These are phyloP conservation scores for Chascanopsetta lugubris DNA, from an alignment of 2,113 vertebrate genomes.

Conservation along the genomic window DNA sequence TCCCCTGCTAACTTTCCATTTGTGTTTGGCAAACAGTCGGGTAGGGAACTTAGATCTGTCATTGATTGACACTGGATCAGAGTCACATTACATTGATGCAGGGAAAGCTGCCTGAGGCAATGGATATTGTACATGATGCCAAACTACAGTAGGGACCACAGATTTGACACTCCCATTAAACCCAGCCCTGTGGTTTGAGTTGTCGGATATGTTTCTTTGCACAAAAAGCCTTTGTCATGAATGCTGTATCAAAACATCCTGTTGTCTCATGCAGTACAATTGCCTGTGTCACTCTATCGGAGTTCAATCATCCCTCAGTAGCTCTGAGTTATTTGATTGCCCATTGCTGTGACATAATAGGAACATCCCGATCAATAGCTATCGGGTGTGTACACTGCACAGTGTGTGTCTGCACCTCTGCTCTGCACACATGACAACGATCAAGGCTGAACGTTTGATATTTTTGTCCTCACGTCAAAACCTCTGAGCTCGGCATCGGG, in stretches of 20 bases:
- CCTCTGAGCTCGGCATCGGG: neutral
- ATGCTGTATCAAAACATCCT: conserved; percentile 6
- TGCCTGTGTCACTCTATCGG: conserved; percentile 58
- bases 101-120: conserved; percentile 58
- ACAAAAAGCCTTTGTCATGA: neutral
- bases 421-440: conserved; percentile 4
- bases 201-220: conserved; percentile 1
- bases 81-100: conserved; percentile 61
- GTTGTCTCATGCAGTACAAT: conserved; percentile 20
- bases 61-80: conserved; percentile 63
- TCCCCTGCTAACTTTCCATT: conserved; percentile 60
- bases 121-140: conserved; percentile 9
- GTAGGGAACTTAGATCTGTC: conserved; percentile 9
- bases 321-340: conserved; percentile 68
- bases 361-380: conserved; percentile 70
- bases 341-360: conserved; percentile 73
- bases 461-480: neutral
- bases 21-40: conserved; percentile 49
- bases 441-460: neutral
- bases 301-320: conserved; percentile 74
- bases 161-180: neutral
- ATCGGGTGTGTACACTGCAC: conserved; percentile 22
- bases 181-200: conserved; percentile 5
- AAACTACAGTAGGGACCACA: neutral
- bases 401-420: neutral